Percentiles rank a stretch among this genome's conserved stretches.
Evolutionary conservation across 2,888 invertebrate species (phyloP).

Genomic region (Drosophila limbata): DNA sequence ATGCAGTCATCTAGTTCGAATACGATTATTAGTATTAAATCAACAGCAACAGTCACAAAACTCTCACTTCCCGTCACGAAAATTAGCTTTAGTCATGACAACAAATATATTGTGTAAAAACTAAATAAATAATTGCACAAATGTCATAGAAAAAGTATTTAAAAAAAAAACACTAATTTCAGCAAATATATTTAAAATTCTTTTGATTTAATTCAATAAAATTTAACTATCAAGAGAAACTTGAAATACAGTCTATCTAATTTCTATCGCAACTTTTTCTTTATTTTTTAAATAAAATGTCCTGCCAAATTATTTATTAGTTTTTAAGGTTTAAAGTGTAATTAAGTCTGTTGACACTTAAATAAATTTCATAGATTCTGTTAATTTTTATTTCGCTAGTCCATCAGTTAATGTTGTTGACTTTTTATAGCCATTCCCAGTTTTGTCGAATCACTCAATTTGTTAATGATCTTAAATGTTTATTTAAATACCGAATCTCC

Average conservation of each 20-base stretch:
- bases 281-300: too few species aligned
- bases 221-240: background rate
- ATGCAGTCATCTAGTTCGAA: constrained; percentile 24
- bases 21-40: constrained; percentile 46
- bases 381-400: constrained; percentile 36
- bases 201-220: background rate
- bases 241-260: too few species aligned
- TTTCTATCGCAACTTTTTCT: too few species aligned
- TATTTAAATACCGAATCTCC: constrained; percentile 36
- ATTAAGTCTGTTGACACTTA: constrained; percentile 30
- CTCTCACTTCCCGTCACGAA: constrained; percentile 67
- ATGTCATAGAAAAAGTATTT: background rate
- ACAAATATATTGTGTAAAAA: constrained; percentile 38
- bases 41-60: constrained; percentile 64
- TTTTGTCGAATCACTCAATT: constrained; percentile 50
- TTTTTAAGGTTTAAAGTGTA: background rate
- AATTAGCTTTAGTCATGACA: constrained; percentile 39
- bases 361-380: constrained; percentile 16
- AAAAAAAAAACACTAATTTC: background rate
- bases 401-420: constrained; percentile 28
- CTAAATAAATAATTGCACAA: constrained; percentile 7
- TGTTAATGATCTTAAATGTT: constrained; percentile 51
- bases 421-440: constrained; percentile 25
- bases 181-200: background rate
- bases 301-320: too few species aligned